Evolutionary conservation across 1,140 invertebrate genomes (phyloP).

Genomic region (Drosophila gunungcola): DNA sequence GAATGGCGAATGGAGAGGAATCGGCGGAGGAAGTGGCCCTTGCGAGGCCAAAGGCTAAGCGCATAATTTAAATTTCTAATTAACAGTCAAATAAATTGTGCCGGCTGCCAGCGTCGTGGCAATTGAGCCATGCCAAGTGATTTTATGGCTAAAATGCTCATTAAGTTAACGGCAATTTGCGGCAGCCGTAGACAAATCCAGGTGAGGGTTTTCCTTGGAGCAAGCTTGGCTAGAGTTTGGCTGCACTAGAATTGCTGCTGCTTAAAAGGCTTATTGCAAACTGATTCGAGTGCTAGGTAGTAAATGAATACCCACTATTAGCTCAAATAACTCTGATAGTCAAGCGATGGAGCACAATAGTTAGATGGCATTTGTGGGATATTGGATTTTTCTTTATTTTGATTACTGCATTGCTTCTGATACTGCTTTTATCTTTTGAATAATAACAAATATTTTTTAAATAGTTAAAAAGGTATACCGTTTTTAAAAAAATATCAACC

Average conservation of each 20-base stretch:
- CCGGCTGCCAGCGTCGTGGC: constrained; percentile 64
- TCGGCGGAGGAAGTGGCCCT: constrained; percentile 12
- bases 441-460: too few relatives aligned
- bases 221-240: constrained; percentile 5
- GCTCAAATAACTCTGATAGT: not conserved
- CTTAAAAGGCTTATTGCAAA: constrained; percentile 11
- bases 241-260: too few relatives aligned
- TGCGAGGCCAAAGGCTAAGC: constrained; percentile 62
- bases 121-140: constrained; percentile 71
- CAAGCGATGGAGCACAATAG: not conserved
- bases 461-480: too few relatives aligned
- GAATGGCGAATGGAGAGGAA: constrained; percentile 46
- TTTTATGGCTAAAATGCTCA: constrained; percentile 77
- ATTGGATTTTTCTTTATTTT: not conserved
- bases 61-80: constrained; percentile 82
- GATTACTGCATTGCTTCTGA: not conserved
- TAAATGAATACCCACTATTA: constrained; percentile 22
- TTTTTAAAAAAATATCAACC: too few relatives aligned
- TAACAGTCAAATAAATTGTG: constrained; percentile 82
- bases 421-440: too few relatives aligned
- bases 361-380: constrained; percentile 21
- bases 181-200: constrained; percentile 67
- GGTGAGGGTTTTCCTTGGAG: constrained; percentile 11
- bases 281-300: constrained; percentile 3
- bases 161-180: constrained; percentile 77